These are phyloP conservation scores for Nymphalis polychloros DNA, from an alignment of 2,888 invertebrate species.

Conservation along the genomic window DNA sequence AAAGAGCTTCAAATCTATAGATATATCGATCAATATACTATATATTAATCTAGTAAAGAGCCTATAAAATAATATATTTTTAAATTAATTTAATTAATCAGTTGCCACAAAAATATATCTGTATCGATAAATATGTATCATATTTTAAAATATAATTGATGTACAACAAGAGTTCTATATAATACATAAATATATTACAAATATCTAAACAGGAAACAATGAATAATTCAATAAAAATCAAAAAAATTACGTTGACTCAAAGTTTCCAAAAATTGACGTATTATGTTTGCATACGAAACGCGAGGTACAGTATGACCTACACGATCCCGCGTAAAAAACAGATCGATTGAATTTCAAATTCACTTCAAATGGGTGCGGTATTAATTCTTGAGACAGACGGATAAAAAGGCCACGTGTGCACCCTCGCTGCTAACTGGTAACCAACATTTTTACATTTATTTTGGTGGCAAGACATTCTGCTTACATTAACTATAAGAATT, in stretches of 20 bases:
- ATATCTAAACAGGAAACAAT: conserved; percentile 27
- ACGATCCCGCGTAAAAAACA: conserved; percentile 31
- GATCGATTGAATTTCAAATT: conserved; percentile 40
- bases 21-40: no score
- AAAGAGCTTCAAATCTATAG: no score
- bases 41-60: no score
- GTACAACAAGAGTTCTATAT: no score
- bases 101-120: no score
- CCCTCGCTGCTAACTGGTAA: conserved; percentile 3
- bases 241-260: conserved; percentile 16
- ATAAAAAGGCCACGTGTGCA: conserved; percentile 31
- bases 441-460: conserved; percentile 21
- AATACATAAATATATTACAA: not conserved
- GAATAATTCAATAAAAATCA: conserved; percentile 31
- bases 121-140: no score
- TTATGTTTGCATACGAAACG: conserved; percentile 18
- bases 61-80: no score
- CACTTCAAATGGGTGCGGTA: conserved; percentile 25
- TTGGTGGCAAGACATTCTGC: not conserved
- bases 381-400: conserved; percentile 36
- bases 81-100: no score
- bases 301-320: conserved; percentile 23
- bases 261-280: conserved; percentile 22
- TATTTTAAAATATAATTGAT: no score
- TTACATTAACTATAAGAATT: not conserved